These are phyloP conservation scores for Hemibagrus guttatus DNA, from an alignment of 2,797 vertebrate species.

Conservation along the genomic window DNA sequence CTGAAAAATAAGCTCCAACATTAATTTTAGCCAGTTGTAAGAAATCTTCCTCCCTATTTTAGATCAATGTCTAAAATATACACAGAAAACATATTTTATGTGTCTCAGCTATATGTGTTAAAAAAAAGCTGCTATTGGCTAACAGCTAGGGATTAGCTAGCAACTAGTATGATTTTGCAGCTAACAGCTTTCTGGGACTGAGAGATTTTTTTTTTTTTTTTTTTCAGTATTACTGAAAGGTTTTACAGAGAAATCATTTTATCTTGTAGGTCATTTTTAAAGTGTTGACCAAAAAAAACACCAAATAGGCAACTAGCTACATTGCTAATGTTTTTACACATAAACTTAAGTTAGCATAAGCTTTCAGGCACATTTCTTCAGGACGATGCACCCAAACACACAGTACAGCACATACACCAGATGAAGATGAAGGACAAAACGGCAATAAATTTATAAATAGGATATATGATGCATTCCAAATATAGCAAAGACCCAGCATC, in stretches of 20 bases:
- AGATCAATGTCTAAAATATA: neutral
- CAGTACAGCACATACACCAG: neutral
- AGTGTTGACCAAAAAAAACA: neutral
- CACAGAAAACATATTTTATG: neutral
- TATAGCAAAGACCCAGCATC: neutral
- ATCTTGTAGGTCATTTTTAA: too few relatives aligned
- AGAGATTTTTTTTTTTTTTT: neutral
- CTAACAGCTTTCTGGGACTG: neutral
- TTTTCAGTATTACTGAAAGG: neutral
- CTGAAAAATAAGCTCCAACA: neutral
- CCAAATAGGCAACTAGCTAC: neutral
- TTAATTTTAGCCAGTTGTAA: neutral
- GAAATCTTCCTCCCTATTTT: neutral
- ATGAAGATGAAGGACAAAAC: slow-evolving; percentile 10
- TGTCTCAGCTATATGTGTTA: neutral
- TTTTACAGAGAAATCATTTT: neutral
- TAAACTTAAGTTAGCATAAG: neutral
- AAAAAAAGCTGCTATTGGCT: neutral
- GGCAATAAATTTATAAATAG: slow-evolving; percentile 9
- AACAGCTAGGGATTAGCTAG: neutral
- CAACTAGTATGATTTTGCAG: neutral
- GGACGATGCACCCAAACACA: neutral
- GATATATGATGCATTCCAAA: neutral
- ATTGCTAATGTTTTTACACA: neutral
- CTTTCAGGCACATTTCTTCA: neutral